Base-by-base conservation (phyloP, 2,797 vertebrate species). In the Melanotaenia boesemani region DNA sequence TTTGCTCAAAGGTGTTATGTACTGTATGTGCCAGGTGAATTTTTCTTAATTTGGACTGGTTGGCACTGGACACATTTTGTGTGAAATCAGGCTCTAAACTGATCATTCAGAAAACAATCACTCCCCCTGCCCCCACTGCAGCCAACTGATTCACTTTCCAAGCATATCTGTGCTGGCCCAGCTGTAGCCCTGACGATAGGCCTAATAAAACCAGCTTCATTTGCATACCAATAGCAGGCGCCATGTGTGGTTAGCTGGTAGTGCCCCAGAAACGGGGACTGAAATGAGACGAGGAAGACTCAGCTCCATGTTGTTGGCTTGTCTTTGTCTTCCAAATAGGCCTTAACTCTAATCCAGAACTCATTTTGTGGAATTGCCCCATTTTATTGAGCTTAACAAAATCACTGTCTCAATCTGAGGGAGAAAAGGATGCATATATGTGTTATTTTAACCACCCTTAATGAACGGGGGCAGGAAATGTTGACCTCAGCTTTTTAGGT, bases 101-200 rank as follows among this genome's bases (percentile, higher is more conserved):
- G 76, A 80, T 90, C 87, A 59, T 55, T 82, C 77, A 79, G 79
- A 75, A 77, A 73, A 63, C 74, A 67, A 72, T 68, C 76, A 80
- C 78, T 69, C 76, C 79, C 83, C 82, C 86, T 71, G 66, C 83
- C 89, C 88, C 88, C 90, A 79, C 60, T 68, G 74, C 83, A 80
- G 84, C 88, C 84, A 83, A 83, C 88, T 89, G 92, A 93, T 92
- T 94, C 93, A 89, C 92, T 93, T 88, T 91, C 81, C 74, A 76
- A 88, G 91, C 93, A 95, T 95, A 94, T 94, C 93, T 95, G 83
- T 81, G 90, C 76, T 48, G 79, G 92, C 80, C 92, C 93, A 94
- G 94, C 94, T 95, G 95, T 95, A 94, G 92, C 92, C 94, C 93
- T 94, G 95, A 95, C 93, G 93, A 96, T 95, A 91, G 90, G 85